Evolutionary conservation across 53 echinoderm and acorn worm genomes (phyloP), one percentile per base, ranked within the genome.

Genomic region (Mesocentrotus franciscanus): DNA sequence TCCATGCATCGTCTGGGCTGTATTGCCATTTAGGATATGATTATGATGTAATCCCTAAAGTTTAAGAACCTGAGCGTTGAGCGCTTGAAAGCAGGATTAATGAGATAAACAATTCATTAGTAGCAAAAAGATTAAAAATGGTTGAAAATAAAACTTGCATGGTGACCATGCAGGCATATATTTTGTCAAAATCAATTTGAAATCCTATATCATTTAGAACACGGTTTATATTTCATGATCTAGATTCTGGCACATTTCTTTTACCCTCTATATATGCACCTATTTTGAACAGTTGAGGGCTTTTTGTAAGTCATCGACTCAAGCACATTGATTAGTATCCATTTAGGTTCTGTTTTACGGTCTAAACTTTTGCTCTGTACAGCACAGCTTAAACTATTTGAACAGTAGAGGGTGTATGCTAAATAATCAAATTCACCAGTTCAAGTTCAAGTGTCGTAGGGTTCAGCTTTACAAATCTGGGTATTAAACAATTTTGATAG

Each of bases 401-500:
- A 81, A 20, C 81, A 18, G 81, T 36, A 33, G 81, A 81, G 81
- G 81, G 81, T 42, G 81, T 81, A 36, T 81, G 81, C 42, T 81
- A 20, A 7, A 33, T 36, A 81, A 81, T 42, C 20, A 81, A 42
- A 6, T 39, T 81, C 42, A 36, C 18, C 20, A 81, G 36, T 42
- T 81, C 39, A 81, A 42, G 64, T 64, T 64, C 64, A n/a, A n/a
- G n/a, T n/a, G n/a, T n/a, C n/a, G n/a, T 0, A 12, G 3, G 61
- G 61, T 61, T 17, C 61, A 39, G 39, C 39, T 39, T 39, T 39
- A 39, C 1, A 39, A 39, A 3, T 39, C 39, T 39, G 39, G 39
- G 3, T 39, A 39, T 39, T 39, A 39, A 39, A 39, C 39, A 39
- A 1, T 39, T 39, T 39, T 39, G 3, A 39, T 39, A 39, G 39